These are phyloP conservation scores for Isaurus tuberculatus DNA, from an alignment of 92 coral and sea anemone species.

Conservation along the genomic window DNA sequence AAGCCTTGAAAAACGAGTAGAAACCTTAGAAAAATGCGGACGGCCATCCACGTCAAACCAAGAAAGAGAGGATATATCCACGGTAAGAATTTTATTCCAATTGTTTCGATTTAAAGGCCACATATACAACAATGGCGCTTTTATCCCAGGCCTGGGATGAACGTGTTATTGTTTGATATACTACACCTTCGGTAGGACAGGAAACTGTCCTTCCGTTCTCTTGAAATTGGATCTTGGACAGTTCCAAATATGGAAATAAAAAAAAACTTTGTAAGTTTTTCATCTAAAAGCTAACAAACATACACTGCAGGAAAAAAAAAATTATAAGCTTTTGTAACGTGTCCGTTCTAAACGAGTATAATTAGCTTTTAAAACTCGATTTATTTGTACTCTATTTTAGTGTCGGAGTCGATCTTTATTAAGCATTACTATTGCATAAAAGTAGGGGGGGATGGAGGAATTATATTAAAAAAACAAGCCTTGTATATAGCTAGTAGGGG, in stretches of 20 bases:
- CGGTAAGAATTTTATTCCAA: neutral
- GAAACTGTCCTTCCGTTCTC: neutral
- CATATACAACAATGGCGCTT: constrained; percentile 4
- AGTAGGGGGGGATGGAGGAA: neutral
- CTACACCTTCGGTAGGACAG: constrained; percentile 8
- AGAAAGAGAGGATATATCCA: constrained; percentile 2
- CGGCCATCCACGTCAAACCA: constrained; percentile 5
- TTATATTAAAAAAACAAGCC: neutral
- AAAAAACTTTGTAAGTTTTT: neutral
- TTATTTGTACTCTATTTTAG: neutral
- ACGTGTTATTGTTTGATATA: neutral
- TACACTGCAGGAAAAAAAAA: neutral
- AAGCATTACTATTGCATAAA: neutral
- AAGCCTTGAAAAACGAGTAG: neutral
- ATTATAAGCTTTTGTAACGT: too few species aligned
- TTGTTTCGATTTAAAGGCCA: neutral
- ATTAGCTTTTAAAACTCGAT: neutral
- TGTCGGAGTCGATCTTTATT: neutral
- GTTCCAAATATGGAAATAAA: constrained; percentile 9
- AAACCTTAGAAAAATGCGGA: constrained; percentile 1
- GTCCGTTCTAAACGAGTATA: neutral
- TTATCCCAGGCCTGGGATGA: neutral
- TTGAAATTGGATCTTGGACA: neutral
- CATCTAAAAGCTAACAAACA: constrained; percentile 2
- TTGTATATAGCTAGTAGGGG: neutral